Base-by-base conservation (phyloP, 1,140 invertebrate species). In the Papilio xuthus region DNA sequence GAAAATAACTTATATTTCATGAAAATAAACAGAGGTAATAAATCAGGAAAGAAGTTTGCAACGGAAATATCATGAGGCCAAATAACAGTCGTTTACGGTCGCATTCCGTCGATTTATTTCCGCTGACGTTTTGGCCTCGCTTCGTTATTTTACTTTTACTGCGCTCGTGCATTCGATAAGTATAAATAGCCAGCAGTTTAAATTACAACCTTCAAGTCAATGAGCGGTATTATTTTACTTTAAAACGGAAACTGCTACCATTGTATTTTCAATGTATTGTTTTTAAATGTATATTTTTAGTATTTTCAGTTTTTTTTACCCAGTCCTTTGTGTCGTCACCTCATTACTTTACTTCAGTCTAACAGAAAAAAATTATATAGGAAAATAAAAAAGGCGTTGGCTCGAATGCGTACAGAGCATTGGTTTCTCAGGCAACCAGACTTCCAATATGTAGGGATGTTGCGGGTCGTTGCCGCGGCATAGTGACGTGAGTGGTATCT, bases 401-500 rank as follows among this genome's bases (percentile, higher is more conserved):
- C 41, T 78, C 32, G 42, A 76, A 53, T n/a, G 77, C 85, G 85
- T 78, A 91, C 89, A 80, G 23, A 60, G 74, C 67, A 67, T 71
- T 42, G 79, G 63, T 37, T 83, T 85, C 4, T 71, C 82, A 9
- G 91, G 87, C 23, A 87, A 72, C 89, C 89, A 93, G n/a, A 93
- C 92, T 81, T 92, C 90, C 56, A 93, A 81, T n/a, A 90, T 79
- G 50, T 84, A 93, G 4, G 92, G 92, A 56, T 87, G 86, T 20
- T 92, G 89, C 0, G 92, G 92, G 76, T 90, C 84, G 70, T 93
- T 93, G 10, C 92, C 92, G 73, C 86, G 89, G 37, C 90, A 80
- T 8, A 93, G 80, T 1, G 87, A 84, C 0, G 89, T 89, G 6
- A 93, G 76, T 4, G 91, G 88, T 85, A 93, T 81, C 76, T 92